Evolutionary conservation across 2,888 invertebrate genomes (phyloP), one percentile per base, ranked within the genome.

Genomic region (Netelia inedita): DNA sequence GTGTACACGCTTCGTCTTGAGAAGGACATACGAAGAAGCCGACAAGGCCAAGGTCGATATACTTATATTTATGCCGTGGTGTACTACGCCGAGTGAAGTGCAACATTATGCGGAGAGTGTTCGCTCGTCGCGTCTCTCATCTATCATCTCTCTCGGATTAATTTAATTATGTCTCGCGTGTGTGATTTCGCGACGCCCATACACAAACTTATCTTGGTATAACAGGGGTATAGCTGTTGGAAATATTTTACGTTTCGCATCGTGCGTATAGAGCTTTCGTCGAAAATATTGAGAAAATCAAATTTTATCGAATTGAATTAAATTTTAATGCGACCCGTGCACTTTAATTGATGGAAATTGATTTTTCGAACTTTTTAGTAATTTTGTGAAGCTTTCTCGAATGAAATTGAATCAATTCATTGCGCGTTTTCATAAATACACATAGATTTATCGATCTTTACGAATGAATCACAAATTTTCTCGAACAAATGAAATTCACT

Each of bases 111-210:
- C 71, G 6, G 53, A 79, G 43, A 23, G 74, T 75, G 79, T 75
- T 71, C 73, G 59, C 59, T 75, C 74, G 59, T 50, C 68, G 73
- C 74, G 72, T 53, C 46, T 69, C 46, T 57, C 74, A 19, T 73
- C 66, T 81, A 59, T 76, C 74, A 19, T 73, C 72, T 81, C 59
- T 76, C 69, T 75, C 61, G 79, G 79, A 82, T 82, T 79, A 85
- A 85, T 85, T 85, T 75, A 85, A 85, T 85, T 79, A 85, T 72
- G 65, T 75, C 71, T 79, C 75, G 82, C 75, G 82, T 85, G 85
- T 74, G 72, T 75, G 82, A 79, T 82, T 85, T 85, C 75, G 16
- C 73, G 43, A 79, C 81, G 66, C 74, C 82, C 79, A 71, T 61
- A 46, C 8, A 61, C 50, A 61, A 14, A 46, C 14, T 59, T 73